Conservation (phyloP, 1,140 invertebrate genomes). For the Zaprionus lachaisei region DNA sequence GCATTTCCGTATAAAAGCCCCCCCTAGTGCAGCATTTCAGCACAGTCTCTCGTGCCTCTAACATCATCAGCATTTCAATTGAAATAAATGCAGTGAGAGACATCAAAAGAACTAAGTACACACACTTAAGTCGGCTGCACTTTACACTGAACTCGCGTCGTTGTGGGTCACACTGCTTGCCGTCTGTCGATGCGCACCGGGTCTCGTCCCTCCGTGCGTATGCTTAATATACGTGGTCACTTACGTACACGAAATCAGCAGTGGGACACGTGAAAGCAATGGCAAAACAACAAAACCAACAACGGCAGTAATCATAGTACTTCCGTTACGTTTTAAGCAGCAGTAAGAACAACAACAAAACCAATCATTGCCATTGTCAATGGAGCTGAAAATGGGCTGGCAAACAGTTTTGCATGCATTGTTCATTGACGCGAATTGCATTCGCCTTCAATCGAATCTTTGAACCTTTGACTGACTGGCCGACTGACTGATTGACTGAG, state of each 20-base stretch:
- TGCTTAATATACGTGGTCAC: constrained; percentile 33
- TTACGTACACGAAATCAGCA: constrained; percentile 36
- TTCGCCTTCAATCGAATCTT: constrained; percentile 67
- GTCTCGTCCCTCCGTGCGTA: constrained; percentile 37
- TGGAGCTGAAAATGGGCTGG: constrained; percentile 23
- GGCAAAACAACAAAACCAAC: constrained; percentile 22
- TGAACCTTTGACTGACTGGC: constrained; percentile 63
- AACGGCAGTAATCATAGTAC: constrained; percentile 30
- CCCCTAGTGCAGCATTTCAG: constrained; percentile 17
- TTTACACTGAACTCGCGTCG: constrained; percentile 35
- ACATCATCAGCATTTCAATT: constrained; percentile 52
- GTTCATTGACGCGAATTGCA: constrained; percentile 51
- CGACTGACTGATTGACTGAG: constrained; percentile 53
- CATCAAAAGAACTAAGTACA: constrained; percentile 51
- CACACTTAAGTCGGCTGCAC: constrained; percentile 45
- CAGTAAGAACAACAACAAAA: constrained; percentile 6
- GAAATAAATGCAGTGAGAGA: constrained; percentile 56
- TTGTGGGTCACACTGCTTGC: constrained; percentile 19
- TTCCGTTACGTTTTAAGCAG: constrained; percentile 39
- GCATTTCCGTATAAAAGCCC: constrained; percentile 35
- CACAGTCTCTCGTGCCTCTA: constrained; percentile 25
- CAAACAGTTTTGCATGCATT: constrained; percentile 66
- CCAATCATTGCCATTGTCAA: constrained; percentile 59
- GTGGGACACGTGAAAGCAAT: constrained; percentile 46
- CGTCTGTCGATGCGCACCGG: neutral